Percentiles rank a stretch among this genome's conserved stretches.
Evolutionary conservation across 2,888 invertebrate species (phyloP).

Genomic region (Synanthedon vespiformis): DNA sequence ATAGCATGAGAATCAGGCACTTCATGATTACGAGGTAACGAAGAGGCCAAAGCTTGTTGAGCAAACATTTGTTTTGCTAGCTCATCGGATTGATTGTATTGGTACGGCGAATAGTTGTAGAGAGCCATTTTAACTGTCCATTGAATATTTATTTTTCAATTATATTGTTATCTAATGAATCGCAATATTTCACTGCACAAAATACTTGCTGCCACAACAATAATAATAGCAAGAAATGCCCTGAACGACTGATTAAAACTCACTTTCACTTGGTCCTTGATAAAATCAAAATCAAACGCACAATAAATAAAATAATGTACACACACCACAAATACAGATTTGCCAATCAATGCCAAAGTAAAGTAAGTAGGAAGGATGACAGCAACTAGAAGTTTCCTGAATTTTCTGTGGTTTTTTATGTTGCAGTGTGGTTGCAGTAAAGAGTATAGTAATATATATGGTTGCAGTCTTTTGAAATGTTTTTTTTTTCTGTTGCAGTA

Average conservation of each 20-base stretch:
- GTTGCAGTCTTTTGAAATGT: not conserved
- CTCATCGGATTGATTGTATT: constrained; percentile 48
- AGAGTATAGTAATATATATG: too few species aligned
- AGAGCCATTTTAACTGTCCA: constrained; percentile 37
- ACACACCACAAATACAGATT: too few species aligned
- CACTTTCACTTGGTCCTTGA: not conserved
- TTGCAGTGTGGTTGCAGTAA: too few species aligned
- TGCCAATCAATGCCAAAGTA: too few species aligned
- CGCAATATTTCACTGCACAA: not conserved
- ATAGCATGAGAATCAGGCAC: constrained; percentile 37
- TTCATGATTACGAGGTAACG: constrained; percentile 24
- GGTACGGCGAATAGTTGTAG: constrained; percentile 43
- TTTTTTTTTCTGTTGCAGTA: too few species aligned
- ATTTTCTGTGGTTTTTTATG: constrained; percentile 6
- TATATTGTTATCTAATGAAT: not conserved
- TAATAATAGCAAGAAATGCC: not conserved
- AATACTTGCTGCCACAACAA: not conserved
- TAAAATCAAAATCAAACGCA: too few species aligned
- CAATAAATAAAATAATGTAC: too few species aligned
- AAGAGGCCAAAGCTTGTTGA: constrained; percentile 42
- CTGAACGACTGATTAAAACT: not conserved
- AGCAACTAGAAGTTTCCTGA: constrained; percentile 10
- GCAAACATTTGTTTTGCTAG: constrained; percentile 50
- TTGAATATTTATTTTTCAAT: not conserved
- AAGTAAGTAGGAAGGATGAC: too few species aligned